A percentile compares a stretch with the other conserved stretches of the same genome.
Conservation (phyloP, 1,140 invertebrate species). For the Drosophila ananassae region DNA sequence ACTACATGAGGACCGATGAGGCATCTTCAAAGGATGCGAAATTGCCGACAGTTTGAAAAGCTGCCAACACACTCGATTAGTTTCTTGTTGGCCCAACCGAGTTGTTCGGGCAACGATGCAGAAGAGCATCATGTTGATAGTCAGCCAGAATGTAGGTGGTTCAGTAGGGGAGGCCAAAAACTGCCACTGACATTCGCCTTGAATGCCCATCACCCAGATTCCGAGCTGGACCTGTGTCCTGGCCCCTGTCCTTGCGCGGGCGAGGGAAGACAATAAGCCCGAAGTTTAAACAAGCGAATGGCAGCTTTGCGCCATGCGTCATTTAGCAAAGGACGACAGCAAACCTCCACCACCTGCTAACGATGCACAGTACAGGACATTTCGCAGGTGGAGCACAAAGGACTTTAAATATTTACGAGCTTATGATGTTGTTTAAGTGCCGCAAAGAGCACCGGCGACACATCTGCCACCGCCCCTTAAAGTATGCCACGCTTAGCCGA, state of each 20-base stretch:
- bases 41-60: constrained; percentile 52
- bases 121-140: constrained; percentile 29
- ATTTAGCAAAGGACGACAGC: constrained; percentile 49
- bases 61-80: constrained; percentile 57
- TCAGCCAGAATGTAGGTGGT: not conserved
- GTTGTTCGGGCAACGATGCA: constrained; percentile 17
- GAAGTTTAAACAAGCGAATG: constrained; percentile 66
- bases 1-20: constrained; percentile 14
- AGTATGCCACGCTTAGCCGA: constrained; percentile 48
- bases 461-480: constrained; percentile 34
- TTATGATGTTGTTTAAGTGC: constrained; percentile 57
- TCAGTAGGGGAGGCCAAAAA: not conserved
- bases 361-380: constrained; percentile 29
- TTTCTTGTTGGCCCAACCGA: constrained; percentile 53
- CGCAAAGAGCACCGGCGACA: constrained; percentile 10
- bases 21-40: constrained; percentile 35
- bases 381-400: constrained; percentile 12
- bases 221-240: not conserved
- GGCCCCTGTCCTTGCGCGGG: not conserved
- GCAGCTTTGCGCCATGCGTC: constrained; percentile 66
- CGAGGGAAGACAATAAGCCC: constrained; percentile 32
- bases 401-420: constrained; percentile 61
- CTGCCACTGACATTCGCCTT: constrained; percentile 25
- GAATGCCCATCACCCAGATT: constrained; percentile 5
- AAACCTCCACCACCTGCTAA: constrained; percentile 29